phyloP scores from a whole-genome alignment of 2,888 invertebrate species.

The Dorcus hopei region DNA sequence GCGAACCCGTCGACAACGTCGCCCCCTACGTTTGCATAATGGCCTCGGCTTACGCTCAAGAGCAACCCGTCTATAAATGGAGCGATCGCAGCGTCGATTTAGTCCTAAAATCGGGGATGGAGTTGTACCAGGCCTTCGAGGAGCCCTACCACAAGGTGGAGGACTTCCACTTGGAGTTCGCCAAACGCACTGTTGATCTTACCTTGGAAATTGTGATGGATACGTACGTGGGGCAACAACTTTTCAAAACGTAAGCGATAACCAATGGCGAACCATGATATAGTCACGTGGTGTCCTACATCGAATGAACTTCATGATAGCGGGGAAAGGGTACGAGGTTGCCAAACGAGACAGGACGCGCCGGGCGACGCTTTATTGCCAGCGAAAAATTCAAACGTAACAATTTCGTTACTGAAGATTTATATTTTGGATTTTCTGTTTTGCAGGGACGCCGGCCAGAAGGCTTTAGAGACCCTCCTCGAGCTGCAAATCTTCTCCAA shows the following conservation, averaged over 20 bases:
- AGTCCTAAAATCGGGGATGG: conserved; percentile 52
- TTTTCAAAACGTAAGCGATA: conserved; percentile 16
- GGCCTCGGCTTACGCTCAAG: conserved; percentile 59
- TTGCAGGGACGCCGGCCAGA: conserved; percentile 4
- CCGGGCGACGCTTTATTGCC: too few relatives aligned
- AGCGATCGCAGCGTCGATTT: conserved; percentile 58
- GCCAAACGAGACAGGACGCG: too few relatives aligned
- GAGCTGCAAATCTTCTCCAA: conserved; percentile 49
- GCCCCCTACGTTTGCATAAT: conserved; percentile 58
- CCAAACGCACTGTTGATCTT: conserved; percentile 15
- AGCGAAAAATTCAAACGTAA: too few relatives aligned
- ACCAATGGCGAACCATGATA: too few relatives aligned
- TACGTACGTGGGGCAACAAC: conserved; percentile 24
- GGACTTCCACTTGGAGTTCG: conserved; percentile 25
- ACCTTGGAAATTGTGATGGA: conserved; percentile 23
- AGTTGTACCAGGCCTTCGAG: conserved; percentile 49
- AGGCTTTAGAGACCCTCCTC: conserved; percentile 39
- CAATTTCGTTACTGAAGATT: too few relatives aligned
- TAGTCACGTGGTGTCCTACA: too few relatives aligned
- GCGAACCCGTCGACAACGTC: conserved; percentile 29
- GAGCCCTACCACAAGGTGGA: conserved; percentile 23
- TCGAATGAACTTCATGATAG: too few relatives aligned
- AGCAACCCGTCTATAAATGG: conserved; percentile 59
- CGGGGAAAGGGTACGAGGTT: too few relatives aligned
- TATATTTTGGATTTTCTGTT: neutral